Percentiles rank a stretch among this genome's conserved stretches.
Conservation (phyloP, 1,140 invertebrate genomes). For the Campoletis sonorensis region DNA sequence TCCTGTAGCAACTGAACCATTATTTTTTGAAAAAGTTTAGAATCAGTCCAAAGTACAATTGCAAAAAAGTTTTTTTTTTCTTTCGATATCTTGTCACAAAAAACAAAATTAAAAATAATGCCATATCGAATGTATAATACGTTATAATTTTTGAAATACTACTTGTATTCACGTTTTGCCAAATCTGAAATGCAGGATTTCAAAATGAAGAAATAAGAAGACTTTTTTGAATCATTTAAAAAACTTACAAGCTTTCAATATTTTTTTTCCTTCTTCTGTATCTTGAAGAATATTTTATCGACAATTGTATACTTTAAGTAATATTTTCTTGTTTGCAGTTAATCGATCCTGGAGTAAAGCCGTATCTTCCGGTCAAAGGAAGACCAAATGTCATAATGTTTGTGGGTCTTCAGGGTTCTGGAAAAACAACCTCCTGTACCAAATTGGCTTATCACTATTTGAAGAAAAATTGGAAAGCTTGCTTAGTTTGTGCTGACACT, state of each 20-base stretch:
- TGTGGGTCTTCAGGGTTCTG: conserved; percentile 98
- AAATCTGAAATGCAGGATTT: no score
- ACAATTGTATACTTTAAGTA: no score
- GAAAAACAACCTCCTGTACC: conserved; percentile 99
- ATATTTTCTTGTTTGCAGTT: conserved; percentile 79
- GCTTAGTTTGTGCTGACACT: conserved; percentile 99
- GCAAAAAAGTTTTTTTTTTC: not conserved
- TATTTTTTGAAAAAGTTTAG: not conserved
- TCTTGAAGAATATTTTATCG: no score
- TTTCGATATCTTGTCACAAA: not conserved
- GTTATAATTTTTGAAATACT: no score
- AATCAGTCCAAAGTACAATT: no score
- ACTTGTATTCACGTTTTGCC: no score
- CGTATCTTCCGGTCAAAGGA: conserved; percentile 97
- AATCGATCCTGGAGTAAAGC: conserved; percentile 98
- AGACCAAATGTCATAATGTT: conserved; percentile 99
- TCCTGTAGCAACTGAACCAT: not conserved
- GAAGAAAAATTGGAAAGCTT: conserved; percentile 99
- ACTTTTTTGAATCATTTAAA: no score
- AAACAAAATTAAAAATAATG: no score
- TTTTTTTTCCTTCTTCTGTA: no score
- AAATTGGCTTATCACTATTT: conserved; percentile 99
- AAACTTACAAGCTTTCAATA: no score
- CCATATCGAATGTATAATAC: no score
- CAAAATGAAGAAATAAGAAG: no score